Conservation (phyloP, 2,888 invertebrate species). For the Metopia argyrocephala region DNA sequence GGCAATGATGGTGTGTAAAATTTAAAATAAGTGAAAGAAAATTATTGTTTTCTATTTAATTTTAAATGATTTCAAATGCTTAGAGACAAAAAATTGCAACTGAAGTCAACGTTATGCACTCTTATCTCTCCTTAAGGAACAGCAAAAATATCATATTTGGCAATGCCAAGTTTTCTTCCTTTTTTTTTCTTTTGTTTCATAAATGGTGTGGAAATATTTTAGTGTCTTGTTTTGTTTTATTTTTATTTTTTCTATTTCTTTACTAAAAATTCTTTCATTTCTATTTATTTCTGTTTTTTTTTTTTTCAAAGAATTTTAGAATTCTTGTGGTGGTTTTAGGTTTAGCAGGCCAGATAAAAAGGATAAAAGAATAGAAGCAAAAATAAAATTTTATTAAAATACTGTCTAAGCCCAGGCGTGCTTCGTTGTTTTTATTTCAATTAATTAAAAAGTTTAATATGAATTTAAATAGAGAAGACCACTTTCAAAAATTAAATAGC, state of each 20-base stretch:
- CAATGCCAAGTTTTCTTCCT: constrained; percentile 39
- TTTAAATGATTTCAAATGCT: constrained; percentile 1
- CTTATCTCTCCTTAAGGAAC: neutral
- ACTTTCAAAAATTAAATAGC: too few relatives aligned
- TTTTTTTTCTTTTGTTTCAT: constrained; percentile 15
- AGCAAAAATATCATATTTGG: constrained; percentile 42
- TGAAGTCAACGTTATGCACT: neutral
- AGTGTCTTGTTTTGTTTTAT: constrained; percentile 9
- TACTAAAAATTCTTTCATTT: too few relatives aligned
- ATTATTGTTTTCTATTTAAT: constrained; percentile 5
- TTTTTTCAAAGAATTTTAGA: neutral
- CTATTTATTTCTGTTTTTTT: neutral
- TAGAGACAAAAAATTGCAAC: neutral
- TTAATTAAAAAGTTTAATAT: too few relatives aligned
- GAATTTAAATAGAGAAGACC: too few relatives aligned
- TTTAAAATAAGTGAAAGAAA: neutral
- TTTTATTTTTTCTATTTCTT: neutral
- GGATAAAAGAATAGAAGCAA: too few relatives aligned
- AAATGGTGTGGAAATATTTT: constrained; percentile 49
- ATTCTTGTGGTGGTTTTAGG: neutral
- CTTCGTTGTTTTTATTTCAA: too few relatives aligned
- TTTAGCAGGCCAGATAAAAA: neutral
- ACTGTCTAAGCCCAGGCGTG: too few relatives aligned
- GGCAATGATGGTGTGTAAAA: neutral
- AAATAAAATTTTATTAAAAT: too few relatives aligned